Base-by-base conservation (phyloP, 2,888 invertebrate species). In the Eupithecia vulgata region DNA sequence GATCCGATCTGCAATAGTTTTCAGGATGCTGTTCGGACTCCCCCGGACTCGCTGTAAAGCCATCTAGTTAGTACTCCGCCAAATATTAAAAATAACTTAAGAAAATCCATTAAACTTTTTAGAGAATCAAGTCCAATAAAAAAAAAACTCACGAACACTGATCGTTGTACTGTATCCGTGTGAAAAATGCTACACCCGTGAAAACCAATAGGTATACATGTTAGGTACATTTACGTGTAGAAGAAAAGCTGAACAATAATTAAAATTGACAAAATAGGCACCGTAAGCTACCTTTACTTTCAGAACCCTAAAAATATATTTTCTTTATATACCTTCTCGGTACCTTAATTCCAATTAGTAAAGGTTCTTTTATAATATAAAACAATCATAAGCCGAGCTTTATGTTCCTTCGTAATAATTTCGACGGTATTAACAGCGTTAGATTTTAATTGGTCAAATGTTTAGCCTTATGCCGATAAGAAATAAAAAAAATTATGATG, bases 351-450 rank as follows among this genome's bases (percentile, higher is more conserved):
- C 48, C n/a, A 48, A 48, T 48, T 48, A 48, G n/a, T 48, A 21
- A 48, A n/a, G n/a, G n/a, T 48, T 48, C n/a, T 21, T 48, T 48
- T 8, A 1, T 4, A 30, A 30, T 48, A 48, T 21, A 48, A 48
- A 48, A 48, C n/a, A 48, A 48, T 48, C n/a, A n/a, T n/a, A 48
- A 48, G n/a, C 48, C 48, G n/a, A n/a, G 48, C 48, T n/a, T 48
- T 48, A n/a, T 48, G n/a, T n/a, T 52, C 10, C 48, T 21, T 52
- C n/a, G 21, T 52, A 21, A 21, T 52, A 21, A 52, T n/a, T 10
- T 10, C 0, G 48, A 21, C 10, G n/a, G 21, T 52, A 52, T 21
- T 10, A 52, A 5, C 40, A 42, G 48, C 48, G 42, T 42, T 13
- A 48, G 48, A 3, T 48, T 45, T 52, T 21, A 52, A 52, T 52